Conservation (phyloP, 1,140 invertebrate species). For the Lerema accius region DNA sequence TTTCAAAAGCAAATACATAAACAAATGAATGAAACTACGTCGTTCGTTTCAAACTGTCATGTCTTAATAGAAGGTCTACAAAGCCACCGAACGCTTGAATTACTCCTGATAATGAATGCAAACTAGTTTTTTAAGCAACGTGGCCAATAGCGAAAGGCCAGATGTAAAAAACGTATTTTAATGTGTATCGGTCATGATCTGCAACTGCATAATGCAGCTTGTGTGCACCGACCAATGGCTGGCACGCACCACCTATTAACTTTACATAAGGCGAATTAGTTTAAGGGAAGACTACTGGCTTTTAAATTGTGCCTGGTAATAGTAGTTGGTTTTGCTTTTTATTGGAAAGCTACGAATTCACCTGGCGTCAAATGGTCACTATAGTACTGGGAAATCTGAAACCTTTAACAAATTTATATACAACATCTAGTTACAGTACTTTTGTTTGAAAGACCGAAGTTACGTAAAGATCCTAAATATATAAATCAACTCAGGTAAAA, state of each 20-base stretch:
- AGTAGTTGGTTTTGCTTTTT: not conserved
- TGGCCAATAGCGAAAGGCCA: conserved; percentile 44
- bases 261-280: conserved; percentile 51
- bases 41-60: too few species aligned
- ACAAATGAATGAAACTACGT: too few species aligned
- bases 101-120: conserved; percentile 9
- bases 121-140: conserved; percentile 13
- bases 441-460: too few species aligned
- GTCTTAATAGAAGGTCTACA: too few species aligned
- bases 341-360: not conserved
- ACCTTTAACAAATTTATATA: too few species aligned
- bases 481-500: too few species aligned
- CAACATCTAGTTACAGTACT: too few species aligned
- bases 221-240: conserved; percentile 57
- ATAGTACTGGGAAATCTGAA: too few species aligned
- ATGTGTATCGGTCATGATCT: conserved; percentile 65
- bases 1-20: too few species aligned
- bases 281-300: conserved; percentile 41
- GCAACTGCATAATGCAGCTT: conserved; percentile 73
- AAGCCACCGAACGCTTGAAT: not conserved
- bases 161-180: conserved; percentile 60
- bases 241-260: conserved; percentile 54
- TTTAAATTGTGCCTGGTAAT: conserved; percentile 23
- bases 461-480: too few species aligned
- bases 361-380: too few species aligned